Evolutionary conservation across 2,113 vertebrate species (phyloP).

Genomic region (Apodemus speciosus): DNA sequence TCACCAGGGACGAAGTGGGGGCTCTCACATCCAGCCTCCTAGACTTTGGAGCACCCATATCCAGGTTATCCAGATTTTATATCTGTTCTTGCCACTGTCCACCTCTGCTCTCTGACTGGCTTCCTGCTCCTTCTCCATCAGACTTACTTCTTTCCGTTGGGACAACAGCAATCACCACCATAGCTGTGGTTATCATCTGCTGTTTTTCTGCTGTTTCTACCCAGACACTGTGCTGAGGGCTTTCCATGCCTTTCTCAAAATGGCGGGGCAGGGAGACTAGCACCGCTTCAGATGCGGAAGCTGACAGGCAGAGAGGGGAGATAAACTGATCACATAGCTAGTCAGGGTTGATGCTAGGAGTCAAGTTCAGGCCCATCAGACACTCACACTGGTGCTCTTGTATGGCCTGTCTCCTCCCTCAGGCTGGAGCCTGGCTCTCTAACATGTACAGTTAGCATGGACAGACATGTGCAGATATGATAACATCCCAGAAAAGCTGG

Average conservation of each 20-base stretch:
- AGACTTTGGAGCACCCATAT: background rate
- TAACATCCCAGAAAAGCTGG: background rate
- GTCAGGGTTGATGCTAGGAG: background rate
- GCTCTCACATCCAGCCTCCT: background rate
- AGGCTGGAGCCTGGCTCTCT: background rate
- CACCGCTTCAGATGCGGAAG: background rate
- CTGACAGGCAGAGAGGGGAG: background rate
- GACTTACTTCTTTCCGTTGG: background rate
- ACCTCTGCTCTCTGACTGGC: background rate
- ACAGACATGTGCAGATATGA: background rate
- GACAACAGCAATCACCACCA: background rate
- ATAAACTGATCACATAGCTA: background rate
- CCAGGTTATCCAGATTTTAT: background rate
- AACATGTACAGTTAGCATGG: background rate
- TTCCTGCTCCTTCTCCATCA: background rate
- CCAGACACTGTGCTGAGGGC: background rate
- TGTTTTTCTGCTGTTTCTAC: background rate
- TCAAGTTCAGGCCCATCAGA: background rate
- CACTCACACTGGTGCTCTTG: background rate
- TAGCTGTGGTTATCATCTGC: too few species aligned
- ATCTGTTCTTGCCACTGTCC: background rate
- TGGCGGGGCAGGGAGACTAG: background rate
- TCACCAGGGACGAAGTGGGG: background rate
- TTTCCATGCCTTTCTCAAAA: background rate
- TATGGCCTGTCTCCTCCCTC: background rate